Percentiles rank a stretch among this genome's conserved stretches.
Evolutionary conservation across 2,888 invertebrate genomes (phyloP).

Genomic region (Artemia sinica): DNA sequence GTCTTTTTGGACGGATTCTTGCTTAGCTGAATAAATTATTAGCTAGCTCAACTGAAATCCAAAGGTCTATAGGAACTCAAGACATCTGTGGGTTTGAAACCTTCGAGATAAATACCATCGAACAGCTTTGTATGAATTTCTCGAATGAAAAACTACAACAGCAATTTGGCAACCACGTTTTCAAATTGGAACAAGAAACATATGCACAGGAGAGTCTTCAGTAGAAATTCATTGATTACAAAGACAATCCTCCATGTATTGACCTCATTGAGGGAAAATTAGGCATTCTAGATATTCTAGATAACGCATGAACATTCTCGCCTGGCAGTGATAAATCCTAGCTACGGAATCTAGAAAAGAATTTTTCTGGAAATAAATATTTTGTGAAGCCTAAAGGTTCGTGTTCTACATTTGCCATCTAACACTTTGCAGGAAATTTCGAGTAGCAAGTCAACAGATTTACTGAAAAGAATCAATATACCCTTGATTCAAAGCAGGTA

Average conservation of each 20-base stretch:
- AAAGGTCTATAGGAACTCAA: constrained; percentile 82
- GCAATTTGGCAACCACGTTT: constrained; percentile 95
- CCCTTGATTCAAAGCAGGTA: too few species aligned
- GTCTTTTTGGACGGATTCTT: constrained; percentile 81
- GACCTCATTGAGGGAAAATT: constrained; percentile 88
- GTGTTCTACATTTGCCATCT: too few species aligned
- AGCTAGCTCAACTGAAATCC: constrained; percentile 42
- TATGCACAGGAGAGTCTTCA: constrained; percentile 91
- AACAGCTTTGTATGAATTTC: constrained; percentile 98
- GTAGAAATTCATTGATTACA: constrained; percentile 96
- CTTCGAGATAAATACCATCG: constrained; percentile 89
- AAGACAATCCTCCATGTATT: constrained; percentile 97
- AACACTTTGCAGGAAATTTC: too few species aligned
- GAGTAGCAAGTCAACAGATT: too few species aligned
- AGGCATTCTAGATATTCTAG: constrained; percentile 80
- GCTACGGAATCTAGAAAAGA: constrained; percentile 17
- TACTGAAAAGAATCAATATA: too few species aligned
- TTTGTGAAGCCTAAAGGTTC: too few species aligned
- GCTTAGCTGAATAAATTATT: constrained; percentile 67
- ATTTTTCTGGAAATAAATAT: neutral
- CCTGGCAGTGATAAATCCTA: constrained; percentile 17
- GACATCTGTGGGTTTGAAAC: constrained; percentile 98
- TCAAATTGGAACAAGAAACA: constrained; percentile 95
- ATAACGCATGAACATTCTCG: constrained; percentile 62
- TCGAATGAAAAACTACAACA: constrained; percentile 98